These are phyloP conservation scores for Lamprologus sp. DNA, from an alignment of 2,113 vertebrate genomes.

Conservation along the genomic window DNA sequence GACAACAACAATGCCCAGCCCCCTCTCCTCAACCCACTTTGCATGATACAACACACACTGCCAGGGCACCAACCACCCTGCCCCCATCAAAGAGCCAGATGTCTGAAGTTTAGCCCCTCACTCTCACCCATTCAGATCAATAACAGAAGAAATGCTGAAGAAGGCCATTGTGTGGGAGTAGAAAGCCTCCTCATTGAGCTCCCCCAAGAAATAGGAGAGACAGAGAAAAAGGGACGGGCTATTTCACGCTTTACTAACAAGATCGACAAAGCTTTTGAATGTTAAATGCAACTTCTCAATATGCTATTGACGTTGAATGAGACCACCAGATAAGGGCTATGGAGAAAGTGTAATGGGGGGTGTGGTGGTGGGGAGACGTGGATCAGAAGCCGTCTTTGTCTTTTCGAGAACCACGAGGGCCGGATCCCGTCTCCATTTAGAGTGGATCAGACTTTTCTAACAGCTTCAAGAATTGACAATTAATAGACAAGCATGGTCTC, in stretches of 20 bases:
- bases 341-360: conserved; percentile 15
- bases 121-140: conserved; percentile 62
- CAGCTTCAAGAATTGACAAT: conserved; percentile 58
- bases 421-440: conserved; percentile 65
- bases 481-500: conserved; percentile 68
- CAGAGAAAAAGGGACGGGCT: conserved; percentile 42
- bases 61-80: conserved; percentile 5
- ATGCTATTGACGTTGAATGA: conserved; percentile 57
- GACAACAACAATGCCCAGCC: neutral
- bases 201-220: neutral
- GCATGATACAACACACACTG: conserved; percentile 36
- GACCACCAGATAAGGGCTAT: conserved; percentile 65
- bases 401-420: conserved; percentile 45
- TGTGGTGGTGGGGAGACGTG: conserved; percentile 9
- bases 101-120: conserved; percentile 63
- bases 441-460: conserved; percentile 71
- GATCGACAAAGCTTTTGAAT: conserved; percentile 68
- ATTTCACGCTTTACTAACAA: conserved; percentile 74
- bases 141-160: conserved; percentile 66
- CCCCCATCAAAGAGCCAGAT: conserved; percentile 66
- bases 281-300: conserved; percentile 70
- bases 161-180: conserved; percentile 64
- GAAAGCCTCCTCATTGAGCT: conserved; percentile 58
- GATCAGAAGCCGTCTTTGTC: conserved; percentile 70
- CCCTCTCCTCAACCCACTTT: neutral